A percentile compares a stretch with the other conserved stretches of the same genome.
Evolutionary conservation across 2,797 vertebrate species (phyloP).

Genomic region (Microcaecilia unicolor): DNA sequence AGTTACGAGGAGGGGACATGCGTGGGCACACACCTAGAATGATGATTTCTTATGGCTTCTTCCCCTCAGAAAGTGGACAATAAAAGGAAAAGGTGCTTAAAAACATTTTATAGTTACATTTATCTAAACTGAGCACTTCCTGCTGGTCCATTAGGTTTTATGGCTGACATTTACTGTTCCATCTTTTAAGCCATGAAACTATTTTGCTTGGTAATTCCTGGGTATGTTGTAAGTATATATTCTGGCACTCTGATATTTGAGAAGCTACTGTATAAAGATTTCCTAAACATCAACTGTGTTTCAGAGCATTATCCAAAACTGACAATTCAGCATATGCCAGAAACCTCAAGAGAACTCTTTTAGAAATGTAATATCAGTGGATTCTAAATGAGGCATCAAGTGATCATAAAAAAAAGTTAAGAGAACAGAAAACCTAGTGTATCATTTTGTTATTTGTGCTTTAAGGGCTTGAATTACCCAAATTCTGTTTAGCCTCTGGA

Average conservation of each 20-base stretch:
- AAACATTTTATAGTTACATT: slow-evolving; percentile 27
- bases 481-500: no score
- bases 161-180: slow-evolving; percentile 19
- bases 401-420: no score
- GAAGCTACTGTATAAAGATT: no score
- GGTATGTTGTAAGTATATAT: background rate
- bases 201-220: slow-evolving; percentile 15
- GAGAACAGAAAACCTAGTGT: no score
- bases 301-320: background rate
- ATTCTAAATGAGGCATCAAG: fast-evolving
- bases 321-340: background rate
- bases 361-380: fast-evolving
- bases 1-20: no score
- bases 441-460: no score
- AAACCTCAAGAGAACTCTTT: background rate
- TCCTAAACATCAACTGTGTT: slow-evolving; percentile 1
- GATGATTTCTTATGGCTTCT: no score
- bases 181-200: slow-evolving; percentile 28
- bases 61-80: no score
- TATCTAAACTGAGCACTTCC: slow-evolving; percentile 28
- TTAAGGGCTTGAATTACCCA: no score
- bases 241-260: no score
- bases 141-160: slow-evolving; percentile 8
- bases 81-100: slow-evolving; percentile 30
- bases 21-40: no score